Conservation (phyloP, 2,113 vertebrate genomes). For the Psilopsiagon aurifrons region DNA sequence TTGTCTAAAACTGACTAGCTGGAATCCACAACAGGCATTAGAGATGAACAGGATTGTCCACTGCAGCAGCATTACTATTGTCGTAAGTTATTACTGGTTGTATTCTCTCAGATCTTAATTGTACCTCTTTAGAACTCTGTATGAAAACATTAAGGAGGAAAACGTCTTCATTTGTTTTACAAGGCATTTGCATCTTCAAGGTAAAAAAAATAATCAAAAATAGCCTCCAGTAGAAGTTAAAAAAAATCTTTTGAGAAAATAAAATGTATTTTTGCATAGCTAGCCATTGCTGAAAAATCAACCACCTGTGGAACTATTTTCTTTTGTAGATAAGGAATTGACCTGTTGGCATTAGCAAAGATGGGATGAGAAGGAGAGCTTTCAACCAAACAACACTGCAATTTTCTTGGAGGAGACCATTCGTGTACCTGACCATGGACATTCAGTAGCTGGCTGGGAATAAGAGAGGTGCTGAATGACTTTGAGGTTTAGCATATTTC, state of each 20-base stretch:
- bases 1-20: not conserved
- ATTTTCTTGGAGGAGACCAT: not conserved
- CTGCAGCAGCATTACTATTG: not conserved
- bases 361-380: not conserved
- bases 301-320: not conserved
- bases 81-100: not conserved
- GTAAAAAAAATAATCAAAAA: not conserved
- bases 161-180: not conserved
- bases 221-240: not conserved
- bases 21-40: not conserved
- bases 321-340: not conserved
- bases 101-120: not conserved
- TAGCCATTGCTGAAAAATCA: not conserved
- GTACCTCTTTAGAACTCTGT: not conserved
- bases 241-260: not conserved
- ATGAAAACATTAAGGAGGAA: not conserved
- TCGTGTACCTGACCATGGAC: not conserved
- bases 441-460: not conserved
- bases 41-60: not conserved
- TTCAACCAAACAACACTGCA: not conserved
- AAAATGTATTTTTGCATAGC: not conserved
- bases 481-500: not conserved
- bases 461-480: not conserved
- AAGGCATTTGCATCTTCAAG: not conserved
- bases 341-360: not conserved